A percentile compares a stretch with the other conserved stretches of the same genome.
Evolutionary conservation across 2,797 vertebrate genomes (phyloP).

Genomic region (Podarcis siculus): DNA sequence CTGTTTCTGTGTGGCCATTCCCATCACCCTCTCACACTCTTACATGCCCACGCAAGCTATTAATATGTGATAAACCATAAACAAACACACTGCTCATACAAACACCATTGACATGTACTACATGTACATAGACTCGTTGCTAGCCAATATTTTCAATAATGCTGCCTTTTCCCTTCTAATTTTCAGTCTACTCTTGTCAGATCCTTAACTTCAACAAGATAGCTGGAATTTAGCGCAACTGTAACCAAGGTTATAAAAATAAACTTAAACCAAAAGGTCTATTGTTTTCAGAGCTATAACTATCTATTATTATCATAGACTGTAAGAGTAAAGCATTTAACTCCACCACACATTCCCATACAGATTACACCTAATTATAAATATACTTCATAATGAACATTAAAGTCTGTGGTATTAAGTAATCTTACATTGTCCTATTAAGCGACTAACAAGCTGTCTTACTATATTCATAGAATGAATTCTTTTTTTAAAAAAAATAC

Average conservation of each 20-base stretch:
- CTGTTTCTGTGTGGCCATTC: not conserved
- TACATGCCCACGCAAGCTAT: not conserved
- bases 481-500: constrained; percentile 70
- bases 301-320: not conserved
- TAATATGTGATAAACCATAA: not conserved
- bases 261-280: not conserved
- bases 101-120: not conserved
- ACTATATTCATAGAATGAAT: constrained; percentile 56
- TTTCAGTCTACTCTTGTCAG: not conserved
- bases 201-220: constrained; percentile 8
- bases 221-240: constrained; percentile 17
- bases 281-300: not conserved
- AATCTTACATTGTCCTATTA: not conserved
- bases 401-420: constrained; percentile 26
- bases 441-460: constrained; percentile 61
- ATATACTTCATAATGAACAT: constrained; percentile 31
- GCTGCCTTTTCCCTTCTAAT: not conserved
- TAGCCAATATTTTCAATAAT: not conserved
- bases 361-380: constrained; percentile 8
- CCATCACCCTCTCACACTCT: not conserved
- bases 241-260: not conserved
- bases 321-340: constrained; percentile 27
- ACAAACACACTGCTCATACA: not conserved
- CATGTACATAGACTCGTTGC: not conserved
- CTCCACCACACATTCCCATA: not conserved